These are phyloP conservation scores for Ecliptopera silaceata DNA, from an alignment of 2,888 invertebrate species.

Conservation along the genomic window DNA sequence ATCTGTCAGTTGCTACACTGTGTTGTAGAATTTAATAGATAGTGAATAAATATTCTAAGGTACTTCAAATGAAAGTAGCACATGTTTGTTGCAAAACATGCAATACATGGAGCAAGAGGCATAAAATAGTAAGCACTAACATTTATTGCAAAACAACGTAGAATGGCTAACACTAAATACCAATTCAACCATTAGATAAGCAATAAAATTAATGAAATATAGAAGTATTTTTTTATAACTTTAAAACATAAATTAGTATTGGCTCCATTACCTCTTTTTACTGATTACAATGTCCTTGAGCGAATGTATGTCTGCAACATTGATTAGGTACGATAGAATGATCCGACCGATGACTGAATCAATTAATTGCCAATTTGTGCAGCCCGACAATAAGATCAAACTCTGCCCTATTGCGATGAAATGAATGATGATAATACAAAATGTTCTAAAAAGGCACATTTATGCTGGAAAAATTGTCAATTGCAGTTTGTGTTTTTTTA, in stretches of 20 bases:
- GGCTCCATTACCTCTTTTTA: conserved; percentile 16
- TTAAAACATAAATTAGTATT: conserved; percentile 2
- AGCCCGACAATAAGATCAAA: conserved; percentile 35
- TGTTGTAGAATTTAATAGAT: background rate
- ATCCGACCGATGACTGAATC: conserved; percentile 37
- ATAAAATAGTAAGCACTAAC: conserved; percentile 5
- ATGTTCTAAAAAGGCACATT: conserved; percentile 13
- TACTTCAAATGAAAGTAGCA: conserved; percentile 20
- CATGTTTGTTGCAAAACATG: conserved; percentile 19
- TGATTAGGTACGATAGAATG: conserved; percentile 48
- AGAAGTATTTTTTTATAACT: background rate
- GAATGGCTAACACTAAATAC: background rate
- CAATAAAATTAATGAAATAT: background rate
- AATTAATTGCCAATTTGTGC: conserved; percentile 47
- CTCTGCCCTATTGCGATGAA: conserved; percentile 38
- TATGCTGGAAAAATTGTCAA: conserved; percentile 31
- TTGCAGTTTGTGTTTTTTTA: conserved; percentile 41
- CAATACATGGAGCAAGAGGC: conserved; percentile 8
- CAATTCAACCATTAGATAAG: background rate
- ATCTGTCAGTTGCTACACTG: background rate
- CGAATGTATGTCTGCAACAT: conserved; percentile 28
- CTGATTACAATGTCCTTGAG: conserved; percentile 46
- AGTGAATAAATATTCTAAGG: conserved; percentile 3
- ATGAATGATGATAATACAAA: conserved; percentile 32
- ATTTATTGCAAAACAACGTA: conserved; percentile 3